Evolutionary conservation across 1,140 invertebrate genomes (phyloP).

Genomic region (Drosophila elegans): DNA sequence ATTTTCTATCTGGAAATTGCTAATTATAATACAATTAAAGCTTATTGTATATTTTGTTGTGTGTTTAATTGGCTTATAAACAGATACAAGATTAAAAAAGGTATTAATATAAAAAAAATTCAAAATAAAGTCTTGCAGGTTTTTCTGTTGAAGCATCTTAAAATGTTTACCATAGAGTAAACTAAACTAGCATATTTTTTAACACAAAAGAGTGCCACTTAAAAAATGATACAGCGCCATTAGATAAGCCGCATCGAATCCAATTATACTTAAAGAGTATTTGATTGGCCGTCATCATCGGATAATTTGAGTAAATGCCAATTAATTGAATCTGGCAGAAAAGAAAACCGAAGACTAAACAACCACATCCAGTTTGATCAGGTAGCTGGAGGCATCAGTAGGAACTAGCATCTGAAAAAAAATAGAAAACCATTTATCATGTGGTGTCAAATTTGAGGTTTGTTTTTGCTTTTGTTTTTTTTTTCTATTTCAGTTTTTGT

Average conservation of each 20-base stretch:
- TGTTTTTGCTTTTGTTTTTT: constrained; percentile 11
- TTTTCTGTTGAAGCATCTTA: too few species aligned
- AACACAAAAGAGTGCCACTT: background rate
- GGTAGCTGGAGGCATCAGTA: constrained; percentile 6
- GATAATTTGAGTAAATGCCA: constrained; percentile 21
- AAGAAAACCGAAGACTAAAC: constrained; percentile 2
- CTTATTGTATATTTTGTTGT: too few species aligned
- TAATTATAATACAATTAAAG: too few species aligned
- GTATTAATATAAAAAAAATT: too few species aligned
- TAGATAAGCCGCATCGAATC: constrained; percentile 2
- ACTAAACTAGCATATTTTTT: background rate
- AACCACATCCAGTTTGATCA: constrained; percentile 19
- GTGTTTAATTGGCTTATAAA: too few species aligned
- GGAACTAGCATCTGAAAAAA: constrained; percentile 2
- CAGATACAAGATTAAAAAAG: too few species aligned
- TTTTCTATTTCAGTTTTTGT: constrained; percentile 13
- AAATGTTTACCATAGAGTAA: background rate
- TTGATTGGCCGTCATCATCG: constrained; percentile 21
- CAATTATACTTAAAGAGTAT: background rate
- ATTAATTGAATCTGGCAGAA: constrained; percentile 24
- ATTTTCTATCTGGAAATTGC: too few species aligned
- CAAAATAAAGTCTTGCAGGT: too few species aligned
- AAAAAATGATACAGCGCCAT: background rate
- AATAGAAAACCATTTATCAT: constrained; percentile 36
- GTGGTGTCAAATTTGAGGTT: constrained; percentile 38